Evolutionary conservation across 2,113 vertebrate genomes (phyloP), one percentile per base, ranked within the genome.

Genomic region (Ictidomys tridecemlineatus): DNA sequence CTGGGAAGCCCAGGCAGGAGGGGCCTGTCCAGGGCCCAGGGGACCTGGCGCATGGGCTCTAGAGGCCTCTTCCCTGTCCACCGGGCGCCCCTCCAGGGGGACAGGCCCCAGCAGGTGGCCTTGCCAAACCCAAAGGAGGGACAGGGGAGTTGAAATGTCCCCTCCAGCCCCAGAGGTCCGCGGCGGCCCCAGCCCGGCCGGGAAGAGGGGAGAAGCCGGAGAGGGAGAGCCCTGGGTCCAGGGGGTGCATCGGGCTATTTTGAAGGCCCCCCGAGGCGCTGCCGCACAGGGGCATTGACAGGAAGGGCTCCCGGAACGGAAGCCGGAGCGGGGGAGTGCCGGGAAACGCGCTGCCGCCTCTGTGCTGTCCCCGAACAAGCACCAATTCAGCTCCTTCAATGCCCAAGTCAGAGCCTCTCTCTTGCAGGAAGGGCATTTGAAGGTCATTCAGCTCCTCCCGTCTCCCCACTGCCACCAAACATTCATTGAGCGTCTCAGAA

Each of bases 361-460:
- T 80, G 89, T 67, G 87, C 91, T 89, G 45, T 70, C 65, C 84
- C 86, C 76, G 61, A 92, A 98, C 98, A 98, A 97, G 91, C 72
- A 51, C 28, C 80, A 24, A 95, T 97, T 98, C 97, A 98, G 94
- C 26, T 89, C 78, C 87, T 88, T 97, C 96, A 96, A 90, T 94
- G 93, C 79, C 22, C 90, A 48, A 93, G 79, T 95, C 96, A 97
- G 63, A 97, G 94, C 79, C 39, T 65, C 94, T 76, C 65, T 45
- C 61, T 32, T 32, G 69, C 87, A 11, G 72, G 90, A 97, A 97
- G 97, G 90, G 84, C 58, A 79, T 72, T 18, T 42, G 82, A 92
- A 96, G 97, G 84, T 92, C 97, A 96, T 37, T 30, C 39, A 3
- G 10, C 26, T 78, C 61, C 83, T 88, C 45, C 84, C 48, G 85